Evolutionary conservation across 1,140 invertebrate genomes (phyloP).

Genomic region (Atopsyche davidsoni): DNA sequence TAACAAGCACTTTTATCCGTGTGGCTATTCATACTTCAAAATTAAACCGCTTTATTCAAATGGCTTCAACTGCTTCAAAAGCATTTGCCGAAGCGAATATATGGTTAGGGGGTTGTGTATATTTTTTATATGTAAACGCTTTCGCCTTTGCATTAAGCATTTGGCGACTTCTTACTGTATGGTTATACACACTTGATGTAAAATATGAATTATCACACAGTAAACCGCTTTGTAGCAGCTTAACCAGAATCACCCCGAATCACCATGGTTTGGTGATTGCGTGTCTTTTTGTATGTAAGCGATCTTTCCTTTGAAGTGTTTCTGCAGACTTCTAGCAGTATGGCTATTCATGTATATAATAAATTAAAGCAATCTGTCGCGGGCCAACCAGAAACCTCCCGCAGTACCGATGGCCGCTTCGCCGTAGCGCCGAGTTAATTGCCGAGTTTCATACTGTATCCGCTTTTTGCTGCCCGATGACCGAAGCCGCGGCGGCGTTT

Average conservation of each 20-base stretch:
- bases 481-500: too few relatives aligned
- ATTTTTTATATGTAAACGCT: background rate
- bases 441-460: too few relatives aligned
- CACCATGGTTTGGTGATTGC: background rate
- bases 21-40: background rate
- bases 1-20: background rate
- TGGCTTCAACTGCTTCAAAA: background rate
- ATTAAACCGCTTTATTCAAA: background rate
- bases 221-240: background rate
- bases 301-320: background rate
- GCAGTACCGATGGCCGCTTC: too few relatives aligned
- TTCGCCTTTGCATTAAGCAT: background rate
- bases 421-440: too few relatives aligned
- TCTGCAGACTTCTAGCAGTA: background rate
- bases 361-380: background rate
- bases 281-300: background rate
- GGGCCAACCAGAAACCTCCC: too few relatives aligned
- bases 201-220: background rate
- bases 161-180: too few relatives aligned
- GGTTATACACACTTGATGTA: background rate
- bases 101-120: background rate
- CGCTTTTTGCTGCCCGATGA: too few relatives aligned
- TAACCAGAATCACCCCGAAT: background rate
- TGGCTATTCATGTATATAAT: background rate
- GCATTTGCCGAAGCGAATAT: background rate